Evolutionary conservation across 2,888 invertebrate species (phyloP).

Genomic region (Dendrolimus houi): DNA sequence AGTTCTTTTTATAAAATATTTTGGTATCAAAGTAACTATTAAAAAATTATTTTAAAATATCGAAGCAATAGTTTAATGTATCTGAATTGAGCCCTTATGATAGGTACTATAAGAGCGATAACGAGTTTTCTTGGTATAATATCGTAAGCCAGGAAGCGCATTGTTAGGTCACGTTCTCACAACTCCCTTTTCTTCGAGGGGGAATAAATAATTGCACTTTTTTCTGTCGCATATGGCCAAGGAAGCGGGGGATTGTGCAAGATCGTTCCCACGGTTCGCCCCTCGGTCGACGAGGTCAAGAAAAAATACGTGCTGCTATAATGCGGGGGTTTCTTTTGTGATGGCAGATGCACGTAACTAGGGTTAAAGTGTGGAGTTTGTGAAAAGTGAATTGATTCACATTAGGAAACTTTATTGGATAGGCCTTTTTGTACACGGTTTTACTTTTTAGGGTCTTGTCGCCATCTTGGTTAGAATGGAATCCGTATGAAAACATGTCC

Average conservation of each 20-base stretch:
- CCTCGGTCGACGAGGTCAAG: conserved; percentile 70
- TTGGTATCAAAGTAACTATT: conserved; percentile 35
- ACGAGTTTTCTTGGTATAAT: conserved; percentile 39
- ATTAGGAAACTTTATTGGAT: conserved; percentile 17
- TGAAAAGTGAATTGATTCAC: conserved; percentile 61
- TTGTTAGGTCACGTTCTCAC: conserved; percentile 77
- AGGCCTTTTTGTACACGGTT: background rate
- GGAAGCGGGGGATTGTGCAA: conserved; percentile 69
- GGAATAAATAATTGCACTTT: conserved; percentile 77
- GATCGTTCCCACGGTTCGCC: conserved; percentile 73
- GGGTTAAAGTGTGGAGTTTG: conserved; percentile 61
- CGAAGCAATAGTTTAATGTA: conserved; percentile 29
- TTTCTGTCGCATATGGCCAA: conserved; percentile 76
- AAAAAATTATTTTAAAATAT: conserved; percentile 50
- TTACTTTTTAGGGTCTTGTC: background rate
- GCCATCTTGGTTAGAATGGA: too few species aligned
- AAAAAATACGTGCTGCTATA: conserved; percentile 71
- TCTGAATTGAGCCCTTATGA: conserved; percentile 43
- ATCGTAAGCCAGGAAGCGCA: conserved; percentile 74
- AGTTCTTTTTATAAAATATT: conserved; percentile 21
- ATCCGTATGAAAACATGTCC: background rate
- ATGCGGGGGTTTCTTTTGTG: conserved; percentile 65
- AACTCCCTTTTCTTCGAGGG: conserved; percentile 74
- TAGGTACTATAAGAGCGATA: conserved; percentile 41
- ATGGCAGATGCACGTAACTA: conserved; percentile 66